Evolutionary conservation across 2,113 vertebrate genomes (phyloP).

Genomic region (Thymallus thymallus): DNA sequence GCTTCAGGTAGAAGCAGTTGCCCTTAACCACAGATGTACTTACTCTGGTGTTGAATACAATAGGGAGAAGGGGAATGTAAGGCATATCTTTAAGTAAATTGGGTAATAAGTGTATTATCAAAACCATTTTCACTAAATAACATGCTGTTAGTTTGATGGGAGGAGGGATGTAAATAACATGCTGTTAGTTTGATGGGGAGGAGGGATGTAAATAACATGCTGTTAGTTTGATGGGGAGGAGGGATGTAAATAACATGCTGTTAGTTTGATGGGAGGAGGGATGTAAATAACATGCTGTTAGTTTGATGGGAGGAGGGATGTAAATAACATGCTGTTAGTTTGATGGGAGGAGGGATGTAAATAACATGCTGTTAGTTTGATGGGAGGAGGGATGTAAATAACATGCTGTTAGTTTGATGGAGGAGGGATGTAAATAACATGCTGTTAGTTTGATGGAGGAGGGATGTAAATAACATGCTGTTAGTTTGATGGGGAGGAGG

Average conservation of each 20-base stretch:
- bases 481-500: too few relatives aligned
- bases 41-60: background rate
- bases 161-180: background rate
- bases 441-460: background rate
- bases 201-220: background rate
- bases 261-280: too few relatives aligned
- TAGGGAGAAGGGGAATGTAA: background rate
- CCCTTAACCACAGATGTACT: too few relatives aligned
- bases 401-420: too few relatives aligned
- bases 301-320: background rate
- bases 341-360: too few relatives aligned
- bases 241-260: too few relatives aligned
- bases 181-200: too few relatives aligned
- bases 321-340: too few relatives aligned
- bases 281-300: background rate
- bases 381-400: background rate
- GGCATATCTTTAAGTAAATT: background rate
- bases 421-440: too few relatives aligned
- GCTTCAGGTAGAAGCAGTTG: background rate
- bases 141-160: background rate
- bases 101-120: background rate
- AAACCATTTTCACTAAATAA: background rate
- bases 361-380: background rate
- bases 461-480: too few relatives aligned
- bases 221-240: background rate